Evolutionary conservation across 2,797 vertebrate species (phyloP).

Genomic region (Odontamblyopus lacepedii): DNA sequence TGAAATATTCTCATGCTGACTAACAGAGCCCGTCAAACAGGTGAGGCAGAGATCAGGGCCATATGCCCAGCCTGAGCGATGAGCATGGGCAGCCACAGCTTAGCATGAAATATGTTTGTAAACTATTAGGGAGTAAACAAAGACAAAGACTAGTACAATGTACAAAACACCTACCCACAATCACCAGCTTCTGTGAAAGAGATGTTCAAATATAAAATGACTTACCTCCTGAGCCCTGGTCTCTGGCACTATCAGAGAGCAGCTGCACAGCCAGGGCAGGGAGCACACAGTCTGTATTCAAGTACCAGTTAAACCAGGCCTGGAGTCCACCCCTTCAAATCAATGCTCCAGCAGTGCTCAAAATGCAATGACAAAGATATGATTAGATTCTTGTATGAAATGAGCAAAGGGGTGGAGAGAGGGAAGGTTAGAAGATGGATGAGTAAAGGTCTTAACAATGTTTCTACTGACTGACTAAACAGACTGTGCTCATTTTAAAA

Average conservation of each 20-base stretch:
- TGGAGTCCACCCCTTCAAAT: constrained; percentile 20
- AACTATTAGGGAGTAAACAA: neutral
- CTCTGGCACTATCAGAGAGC: constrained; percentile 33
- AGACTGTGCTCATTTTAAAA: constrained; percentile 71
- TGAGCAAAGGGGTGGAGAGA: constrained; percentile 9
- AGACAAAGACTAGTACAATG: neutral
- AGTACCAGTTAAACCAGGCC: constrained; percentile 22
- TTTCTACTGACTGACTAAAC: constrained; percentile 19
- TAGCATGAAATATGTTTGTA: constrained; percentile 9
- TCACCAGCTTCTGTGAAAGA: neutral
- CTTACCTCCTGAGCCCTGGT: constrained; percentile 65
- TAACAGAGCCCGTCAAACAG: constrained; percentile 77
- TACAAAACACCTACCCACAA: neutral
- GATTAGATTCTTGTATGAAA: constrained; percentile 12
- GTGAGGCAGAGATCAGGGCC: constrained; percentile 65
- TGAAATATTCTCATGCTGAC: constrained; percentile 54
- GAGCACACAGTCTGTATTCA: constrained; percentile 25
- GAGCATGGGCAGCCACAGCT: constrained; percentile 3
- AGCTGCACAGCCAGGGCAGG: constrained; percentile 37
- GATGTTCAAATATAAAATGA: constrained; percentile 19
- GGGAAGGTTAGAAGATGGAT: neutral
- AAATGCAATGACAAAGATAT: neutral
- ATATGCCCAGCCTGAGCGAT: constrained; percentile 11
- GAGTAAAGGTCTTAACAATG: constrained; percentile 31
- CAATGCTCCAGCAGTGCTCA: constrained; percentile 29